Base-by-base conservation (phyloP, 2,888 invertebrate genomes). In the Aphrophora alni region DNA sequence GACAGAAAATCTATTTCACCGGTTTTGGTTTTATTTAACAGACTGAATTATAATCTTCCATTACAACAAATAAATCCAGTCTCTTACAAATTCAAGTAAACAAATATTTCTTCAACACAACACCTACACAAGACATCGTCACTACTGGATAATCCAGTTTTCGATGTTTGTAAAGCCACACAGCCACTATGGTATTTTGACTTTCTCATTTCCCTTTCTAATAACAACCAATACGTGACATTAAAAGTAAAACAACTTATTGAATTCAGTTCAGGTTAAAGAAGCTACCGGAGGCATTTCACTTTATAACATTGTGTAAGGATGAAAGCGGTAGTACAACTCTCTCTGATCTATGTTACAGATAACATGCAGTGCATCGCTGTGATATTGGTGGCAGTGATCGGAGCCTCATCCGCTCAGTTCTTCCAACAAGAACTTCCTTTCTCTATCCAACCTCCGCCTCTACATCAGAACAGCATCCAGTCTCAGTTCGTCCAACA, bases 361-460 rank as follows among this genome's bases (percentile, higher is more conserved):
- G 44, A 33, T n/a, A n/a, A n/a, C n/a, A 79, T 82, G 77, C 73
- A 44, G 51, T 33, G 71, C 27, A 27, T 27, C 87, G 87, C 12
- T 81, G 87, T n/a, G 82, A 21, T 77, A 68, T 68, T 75, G 68
- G 38, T 74, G 44, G 71, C 77, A 21, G 71, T 75, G 71, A 70
- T 44, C 80, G 74, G 69, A 14, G 69, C 78, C 70, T 70, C 73
- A 3, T 71, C 72, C 5, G 80, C 81, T 59, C 81, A 81, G 71
- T 79, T 79, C 75, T 73, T 75, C 69, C 74, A 81, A 24, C 80
- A 80, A 33, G 79, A 82, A 75, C 76, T 81, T 44, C 71, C 83
- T 27, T 51, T 82, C 38, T 68, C 75, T 24, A 59, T 83, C 73
- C 82, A 82, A 27, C 75, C 83, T 75, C 84, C 82, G 38, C 82